Base-by-base conservation (phyloP, 92 coral and sea anemone genomes). In the Porites evermanni region DNA sequence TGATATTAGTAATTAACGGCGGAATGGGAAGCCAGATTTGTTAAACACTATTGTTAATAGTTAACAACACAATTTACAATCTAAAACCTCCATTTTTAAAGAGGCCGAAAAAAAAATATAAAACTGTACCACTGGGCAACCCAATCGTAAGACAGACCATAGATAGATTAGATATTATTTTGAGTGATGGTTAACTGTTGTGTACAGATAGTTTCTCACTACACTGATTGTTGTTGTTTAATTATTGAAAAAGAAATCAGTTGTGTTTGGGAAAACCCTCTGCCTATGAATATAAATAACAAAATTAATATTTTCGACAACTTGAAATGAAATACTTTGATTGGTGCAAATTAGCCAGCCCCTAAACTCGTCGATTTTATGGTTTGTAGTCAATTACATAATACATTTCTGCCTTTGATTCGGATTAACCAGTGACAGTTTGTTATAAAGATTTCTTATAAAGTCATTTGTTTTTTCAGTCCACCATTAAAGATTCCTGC, bases 11-110 rank as follows among this genome's bases (percentile, higher is more conserved):
- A 18, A 47, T 60, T 59, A 53, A 81, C 53, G 65, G 14, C 65
- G 32, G 84, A 67, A 71, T 18, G 26, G 69, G 69, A 38, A 72
- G 59, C 69, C 68, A 56, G 78, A 79, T 79, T 66, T 70, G 38
- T 12, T n/a, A 54, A 38, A 70, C 75, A 71, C 7, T 58, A 20
- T 70, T 81, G 18, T 56, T 67, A 6, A 19, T 2, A 54, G 53
- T 69, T 12, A 44, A 13, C 47, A 23, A 13, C 70, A 47, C 29
- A 56, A 9, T 53, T 70, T 81, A 81, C 56, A 70, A 70, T 70
- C 51, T 11, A 23, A 59, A 47, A 14, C 67, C 32, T 38, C 20
- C 6, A 23, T 68, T 19, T n/a, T 38, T 38, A 38, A 38, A 38
- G 47, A 38, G 47, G 47, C 47, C 47, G 5, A 38, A 38, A 38